A percentile compares a stretch with the other conserved stretches of the same genome.
Conservation (phyloP, 2,888 invertebrate species). For the Diarsia brunnea region DNA sequence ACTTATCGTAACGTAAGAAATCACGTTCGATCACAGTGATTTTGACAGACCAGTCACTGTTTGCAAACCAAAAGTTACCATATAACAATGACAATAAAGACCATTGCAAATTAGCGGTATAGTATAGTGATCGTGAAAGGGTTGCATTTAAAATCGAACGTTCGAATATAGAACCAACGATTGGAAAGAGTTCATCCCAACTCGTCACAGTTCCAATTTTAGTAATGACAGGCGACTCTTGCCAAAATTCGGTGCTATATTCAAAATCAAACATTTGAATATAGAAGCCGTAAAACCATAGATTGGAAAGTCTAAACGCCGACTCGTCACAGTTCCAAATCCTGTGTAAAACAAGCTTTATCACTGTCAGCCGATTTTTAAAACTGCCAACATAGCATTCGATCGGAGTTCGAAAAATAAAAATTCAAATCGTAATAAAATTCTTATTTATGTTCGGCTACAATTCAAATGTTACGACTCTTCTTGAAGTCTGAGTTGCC, state of each 20-base stretch:
- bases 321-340: constrained; percentile 10
- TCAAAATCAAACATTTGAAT: not conserved
- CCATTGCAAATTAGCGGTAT: not conserved
- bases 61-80: not conserved
- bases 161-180: not conserved
- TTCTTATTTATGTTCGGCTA: constrained; percentile 73
- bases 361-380: constrained; percentile 13
- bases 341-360: constrained; percentile 19
- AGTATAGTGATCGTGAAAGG: not conserved
- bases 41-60: not conserved
- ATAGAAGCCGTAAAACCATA: not conserved
- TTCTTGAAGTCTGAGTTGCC: constrained; percentile 65
- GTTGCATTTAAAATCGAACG: not conserved
- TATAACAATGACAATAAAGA: not conserved
- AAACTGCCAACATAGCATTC: constrained; percentile 37
- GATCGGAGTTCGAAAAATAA: constrained; percentile 61
- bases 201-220: not conserved
- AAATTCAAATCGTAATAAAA: constrained; percentile 65
- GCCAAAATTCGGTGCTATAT: not conserved
- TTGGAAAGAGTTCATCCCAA: not conserved
- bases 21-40: not conserved
- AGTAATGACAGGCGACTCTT: not conserved
- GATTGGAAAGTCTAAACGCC: not conserved
- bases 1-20: not conserved
- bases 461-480: constrained; percentile 76